These are phyloP conservation scores for Elanoides forficatus DNA, from an alignment of 2,113 vertebrate genomes.

Conservation along the genomic window DNA sequence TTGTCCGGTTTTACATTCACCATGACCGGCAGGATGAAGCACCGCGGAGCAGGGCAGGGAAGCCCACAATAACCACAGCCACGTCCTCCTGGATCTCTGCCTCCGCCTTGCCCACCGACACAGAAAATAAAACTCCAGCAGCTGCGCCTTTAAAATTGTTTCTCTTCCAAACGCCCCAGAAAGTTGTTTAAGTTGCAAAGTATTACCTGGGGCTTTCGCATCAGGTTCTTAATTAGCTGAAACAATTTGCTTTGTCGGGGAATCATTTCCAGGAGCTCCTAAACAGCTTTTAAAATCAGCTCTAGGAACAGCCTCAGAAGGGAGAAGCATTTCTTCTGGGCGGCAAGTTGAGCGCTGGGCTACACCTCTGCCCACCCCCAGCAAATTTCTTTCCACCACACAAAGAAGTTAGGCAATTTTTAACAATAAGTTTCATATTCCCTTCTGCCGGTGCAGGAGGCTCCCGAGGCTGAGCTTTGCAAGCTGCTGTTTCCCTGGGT, in stretches of 20 bases:
- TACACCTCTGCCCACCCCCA: neutral
- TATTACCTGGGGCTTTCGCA: constrained; percentile 35
- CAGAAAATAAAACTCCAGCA: neutral
- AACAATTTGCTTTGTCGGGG: constrained; percentile 23
- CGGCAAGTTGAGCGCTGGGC: neutral
- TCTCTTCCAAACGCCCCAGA: neutral
- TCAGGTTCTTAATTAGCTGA: constrained; percentile 53
- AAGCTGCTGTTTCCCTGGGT: neutral
- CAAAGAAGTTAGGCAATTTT: neutral
- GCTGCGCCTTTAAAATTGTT: neutral
- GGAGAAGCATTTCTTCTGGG: neutral
- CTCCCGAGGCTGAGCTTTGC: neutral
- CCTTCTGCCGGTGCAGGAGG: neutral
- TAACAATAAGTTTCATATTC: neutral
- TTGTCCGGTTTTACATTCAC: fast-evolving
- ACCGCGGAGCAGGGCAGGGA: neutral
- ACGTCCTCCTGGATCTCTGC: fast-evolving
- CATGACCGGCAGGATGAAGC: neutral
- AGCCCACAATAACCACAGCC: neutral
- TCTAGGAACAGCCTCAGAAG: neutral
- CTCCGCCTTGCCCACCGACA: too few species aligned
- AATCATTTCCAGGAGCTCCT: constrained; percentile 38
- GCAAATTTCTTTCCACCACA: neutral
- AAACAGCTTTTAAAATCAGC: constrained; percentile 23
- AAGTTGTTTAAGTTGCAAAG: constrained; percentile 60